These are phyloP conservation scores for Silurus meridionalis DNA, from an alignment of 2,113 vertebrate species.

Conservation along the genomic window DNA sequence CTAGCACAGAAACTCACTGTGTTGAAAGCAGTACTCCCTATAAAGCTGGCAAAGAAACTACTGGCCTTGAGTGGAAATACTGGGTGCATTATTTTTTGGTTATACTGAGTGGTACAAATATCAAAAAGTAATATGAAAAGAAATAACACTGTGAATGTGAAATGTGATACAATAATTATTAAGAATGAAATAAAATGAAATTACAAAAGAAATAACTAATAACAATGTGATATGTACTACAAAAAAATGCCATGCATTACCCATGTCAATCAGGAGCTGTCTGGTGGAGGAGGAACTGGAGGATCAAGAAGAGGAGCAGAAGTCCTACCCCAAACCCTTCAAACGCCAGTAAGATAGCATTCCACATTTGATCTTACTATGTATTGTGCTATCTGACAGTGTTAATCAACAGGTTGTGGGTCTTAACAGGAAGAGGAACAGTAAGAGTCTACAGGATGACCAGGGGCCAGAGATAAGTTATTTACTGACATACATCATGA, in stretches of 20 bases:
- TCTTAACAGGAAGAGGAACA: conserved; percentile 42
- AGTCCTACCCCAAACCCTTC: conserved; percentile 80
- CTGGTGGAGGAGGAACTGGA: conserved; percentile 81
- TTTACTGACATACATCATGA: not conserved
- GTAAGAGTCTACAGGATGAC: conserved; percentile 37
- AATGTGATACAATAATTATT: too few species aligned
- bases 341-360: conserved; percentile 59
- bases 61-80: too few species aligned
- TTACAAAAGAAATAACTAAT: too few species aligned
- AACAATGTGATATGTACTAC: too few species aligned
- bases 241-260: not conserved
- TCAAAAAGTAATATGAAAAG: too few species aligned
- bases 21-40: too few species aligned
- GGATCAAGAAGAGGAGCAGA: conserved; percentile 78
- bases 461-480: conserved; percentile 17
- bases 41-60: too few species aligned
- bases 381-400: not conserved
- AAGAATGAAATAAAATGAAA: too few species aligned
- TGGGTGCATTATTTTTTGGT: too few species aligned
- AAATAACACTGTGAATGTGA: too few species aligned
- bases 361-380: not conserved
- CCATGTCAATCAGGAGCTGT: conserved; percentile 63
- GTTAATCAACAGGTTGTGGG: not conserved
- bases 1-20: too few species aligned
- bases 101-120: too few species aligned